Evolutionary conservation across 2,113 vertebrate genomes (phyloP).

Genomic region (Paramormyrops kingsleyae): DNA sequence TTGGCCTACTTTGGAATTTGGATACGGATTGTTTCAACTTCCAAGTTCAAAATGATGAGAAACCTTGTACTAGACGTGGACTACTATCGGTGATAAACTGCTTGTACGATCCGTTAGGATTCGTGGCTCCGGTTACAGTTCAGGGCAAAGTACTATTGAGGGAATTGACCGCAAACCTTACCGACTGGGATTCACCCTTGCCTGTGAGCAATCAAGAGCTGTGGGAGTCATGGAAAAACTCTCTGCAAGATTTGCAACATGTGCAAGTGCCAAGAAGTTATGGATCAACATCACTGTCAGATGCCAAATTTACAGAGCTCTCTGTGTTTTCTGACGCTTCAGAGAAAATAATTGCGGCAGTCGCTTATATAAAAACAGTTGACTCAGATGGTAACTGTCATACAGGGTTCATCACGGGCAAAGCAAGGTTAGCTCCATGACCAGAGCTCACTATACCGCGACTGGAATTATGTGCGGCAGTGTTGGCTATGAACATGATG

Average conservation of each 20-base stretch:
- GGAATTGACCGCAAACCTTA: conserved; percentile 8
- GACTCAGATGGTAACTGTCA: not conserved
- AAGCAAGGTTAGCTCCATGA: not conserved
- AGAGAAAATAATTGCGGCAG: not conserved
- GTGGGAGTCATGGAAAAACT: conserved; percentile 1
- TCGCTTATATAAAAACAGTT: not conserved
- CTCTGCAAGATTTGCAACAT: not conserved
- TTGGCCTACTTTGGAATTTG: not conserved
- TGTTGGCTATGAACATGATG: not conserved
- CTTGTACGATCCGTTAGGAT: conserved; percentile 21
- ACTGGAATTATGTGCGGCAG: not conserved
- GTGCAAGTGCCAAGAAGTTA: not conserved
- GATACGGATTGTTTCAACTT: conserved; percentile 13
- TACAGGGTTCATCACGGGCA: not conserved
- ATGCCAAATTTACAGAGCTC: not conserved
- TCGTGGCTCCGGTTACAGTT: conserved; percentile 8
- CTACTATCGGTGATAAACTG: conserved; percentile 21
- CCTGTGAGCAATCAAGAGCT: not conserved
- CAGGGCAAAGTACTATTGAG: conserved; percentile 12
- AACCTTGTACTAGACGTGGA: conserved; percentile 9
- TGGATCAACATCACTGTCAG: not conserved
- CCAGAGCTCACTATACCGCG: not conserved
- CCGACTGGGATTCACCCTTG: conserved; percentile 20
- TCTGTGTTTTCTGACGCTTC: conserved; percentile 21
- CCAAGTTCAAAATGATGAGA: conserved; percentile 1